phyloP scores from a whole-genome alignment of 2,113 vertebrate genomes.

The Sturnira hondurensis region DNA sequence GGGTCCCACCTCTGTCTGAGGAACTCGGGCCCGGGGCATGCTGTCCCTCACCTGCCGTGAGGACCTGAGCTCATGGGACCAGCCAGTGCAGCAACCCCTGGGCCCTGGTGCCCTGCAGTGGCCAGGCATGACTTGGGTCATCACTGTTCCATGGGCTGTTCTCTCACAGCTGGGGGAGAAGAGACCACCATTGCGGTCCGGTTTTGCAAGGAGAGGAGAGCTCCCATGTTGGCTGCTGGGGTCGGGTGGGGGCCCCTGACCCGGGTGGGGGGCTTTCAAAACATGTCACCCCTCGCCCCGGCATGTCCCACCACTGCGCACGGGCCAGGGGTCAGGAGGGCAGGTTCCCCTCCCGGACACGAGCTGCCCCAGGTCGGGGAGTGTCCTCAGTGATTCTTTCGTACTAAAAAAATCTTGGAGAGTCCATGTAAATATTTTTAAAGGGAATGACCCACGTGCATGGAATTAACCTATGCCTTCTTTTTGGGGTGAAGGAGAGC shows the following conservation, averaged over 20 bases:
- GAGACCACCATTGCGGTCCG: neutral
- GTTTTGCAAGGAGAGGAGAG: neutral
- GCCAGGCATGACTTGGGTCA: neutral
- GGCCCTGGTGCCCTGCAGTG: neutral
- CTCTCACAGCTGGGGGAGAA: neutral
- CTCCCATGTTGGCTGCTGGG: neutral
- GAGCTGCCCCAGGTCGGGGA: fast-evolving
- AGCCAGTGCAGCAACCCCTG: neutral
- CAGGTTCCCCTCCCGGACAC: neutral
- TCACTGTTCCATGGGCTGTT: neutral
- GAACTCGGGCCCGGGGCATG: neutral
- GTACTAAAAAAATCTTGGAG: neutral
- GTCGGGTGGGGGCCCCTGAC: fast-evolving
- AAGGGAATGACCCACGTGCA: fast-evolving
- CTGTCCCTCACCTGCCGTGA: neutral
- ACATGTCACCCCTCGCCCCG: fast-evolving
- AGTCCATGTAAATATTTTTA: neutral
- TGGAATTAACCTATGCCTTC: too few relatives aligned
- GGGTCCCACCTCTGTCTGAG: neutral
- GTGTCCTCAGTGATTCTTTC: fast-evolving
- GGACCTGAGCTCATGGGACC: neutral
- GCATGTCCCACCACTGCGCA: neutral
- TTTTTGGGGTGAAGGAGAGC: fast-evolving
- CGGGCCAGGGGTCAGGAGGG: fast-evolving
- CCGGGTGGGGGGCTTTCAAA: neutral